Conservation (phyloP, 1,140 invertebrate species). For the Holotrichia oblita region DNA sequence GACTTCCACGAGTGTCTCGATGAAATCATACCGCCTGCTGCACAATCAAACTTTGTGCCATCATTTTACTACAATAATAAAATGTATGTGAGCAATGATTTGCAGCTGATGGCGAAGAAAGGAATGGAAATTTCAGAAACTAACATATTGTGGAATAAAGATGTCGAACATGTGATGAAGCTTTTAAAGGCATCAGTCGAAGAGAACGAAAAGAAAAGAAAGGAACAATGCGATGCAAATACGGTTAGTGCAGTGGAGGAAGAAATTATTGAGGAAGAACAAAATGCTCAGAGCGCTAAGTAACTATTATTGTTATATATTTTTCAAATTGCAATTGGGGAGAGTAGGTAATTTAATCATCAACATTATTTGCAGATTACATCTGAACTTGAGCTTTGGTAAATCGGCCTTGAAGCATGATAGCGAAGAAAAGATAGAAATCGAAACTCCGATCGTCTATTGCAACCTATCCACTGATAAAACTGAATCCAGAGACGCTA, state of each 20-base stretch:
- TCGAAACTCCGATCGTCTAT: neutral
- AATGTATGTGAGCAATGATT: slow-evolving; percentile 56
- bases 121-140: slow-evolving; percentile 46
- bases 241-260: neutral
- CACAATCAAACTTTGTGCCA: slow-evolving; percentile 47
- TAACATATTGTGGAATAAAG: slow-evolving; percentile 53
- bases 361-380: neutral
- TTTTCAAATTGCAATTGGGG: too few relatives aligned
- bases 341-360: too few relatives aligned
- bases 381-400: neutral
- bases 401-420: neutral
- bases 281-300: neutral
- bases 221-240: neutral
- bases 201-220: neutral
- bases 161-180: slow-evolving; percentile 51
- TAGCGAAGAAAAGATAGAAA: neutral
- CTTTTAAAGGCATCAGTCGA: slow-evolving; percentile 24
- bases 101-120: slow-evolving; percentile 50
- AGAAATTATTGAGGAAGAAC: neutral
- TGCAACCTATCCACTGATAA: neutral
- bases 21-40: slow-evolving; percentile 44
- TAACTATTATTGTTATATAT: too few relatives aligned
- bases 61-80: slow-evolving; percentile 54
- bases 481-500: neutral
- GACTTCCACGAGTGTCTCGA: slow-evolving; percentile 53